Base-by-base conservation (phyloP, 2,113 vertebrate species). In the Phrynocephalus versicolor region DNA sequence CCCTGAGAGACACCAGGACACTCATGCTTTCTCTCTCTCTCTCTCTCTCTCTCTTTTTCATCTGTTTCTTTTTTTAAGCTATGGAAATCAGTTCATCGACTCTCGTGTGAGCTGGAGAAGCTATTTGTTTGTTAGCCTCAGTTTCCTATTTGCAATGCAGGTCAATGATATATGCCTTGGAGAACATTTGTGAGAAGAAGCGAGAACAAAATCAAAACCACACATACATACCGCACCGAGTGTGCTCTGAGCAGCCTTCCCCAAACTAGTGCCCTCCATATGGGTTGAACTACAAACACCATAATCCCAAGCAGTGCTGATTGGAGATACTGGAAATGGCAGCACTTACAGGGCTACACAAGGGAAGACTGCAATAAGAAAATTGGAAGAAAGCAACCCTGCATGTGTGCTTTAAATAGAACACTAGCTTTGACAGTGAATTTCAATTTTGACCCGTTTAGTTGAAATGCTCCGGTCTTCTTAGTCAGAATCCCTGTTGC, bases 381-480 rank as follows among this genome's bases (percentile, higher is more conserved):
- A n/a, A n/a, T 45, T 55, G 15, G 74, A 76, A n/a, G 55, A 76
- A 14, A 55, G 45, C 25, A 51, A 76, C n/a, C 30, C 19, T 4
- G 13, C 23, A 23, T 51, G 45, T 51, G 45, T 51, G 45, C 45
- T 51, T 51, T 51, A 51, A 51, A 51, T 51, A 51, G 10, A 6
- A 10, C 45, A 51, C 45, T 10, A 5, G 45, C 45, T 51, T 55
- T 81, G 35, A 35, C 51, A 55, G 30, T 79, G 15, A 37, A 8
- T 60, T 82, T 58, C 15, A 33, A 39, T 60, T 37, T 71, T 37
- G 67, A 82, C 57, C 65, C 67, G 71, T 57, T 81, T 71, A 91
- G 62, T 51, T 74, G 19, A 69, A 64, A 41, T 23, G 5, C 73
- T 86, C 91, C 87, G 73, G 88, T 85, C 41, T 90, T 89, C 79